A percentile compares a stretch with the other conserved stretches of the same genome.
These are phyloP conservation scores for Desmodus rotundus DNA, from an alignment of 2,113 vertebrate genomes.

Conservation along the genomic window DNA sequence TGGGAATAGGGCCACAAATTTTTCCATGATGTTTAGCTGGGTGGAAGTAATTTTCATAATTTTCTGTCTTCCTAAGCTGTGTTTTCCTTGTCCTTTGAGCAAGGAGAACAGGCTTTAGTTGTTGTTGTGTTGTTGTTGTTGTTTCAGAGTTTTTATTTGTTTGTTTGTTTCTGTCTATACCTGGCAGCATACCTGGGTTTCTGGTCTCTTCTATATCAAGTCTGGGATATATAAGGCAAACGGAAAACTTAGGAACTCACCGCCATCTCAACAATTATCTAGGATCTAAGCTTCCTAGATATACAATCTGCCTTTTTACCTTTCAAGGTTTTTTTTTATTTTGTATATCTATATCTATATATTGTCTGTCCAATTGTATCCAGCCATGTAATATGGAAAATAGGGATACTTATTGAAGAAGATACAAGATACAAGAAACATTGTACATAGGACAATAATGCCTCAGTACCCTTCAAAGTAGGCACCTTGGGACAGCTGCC, in stretches of 20 bases:
- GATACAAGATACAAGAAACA: too few species aligned
- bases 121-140: too few species aligned
- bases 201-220: neutral
- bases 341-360: too few species aligned
- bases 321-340: too few species aligned
- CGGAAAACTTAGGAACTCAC: neutral
- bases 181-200: neutral
- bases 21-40: neutral
- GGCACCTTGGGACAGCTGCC: too few species aligned
- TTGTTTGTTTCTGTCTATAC: neutral
- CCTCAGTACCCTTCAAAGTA: too few species aligned
- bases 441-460: too few species aligned
- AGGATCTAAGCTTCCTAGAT: neutral
- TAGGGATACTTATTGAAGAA: too few species aligned
- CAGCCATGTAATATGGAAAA: too few species aligned
- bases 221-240: neutral
- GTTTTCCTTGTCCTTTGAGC: neutral
- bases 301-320: neutral
- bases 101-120: neutral
- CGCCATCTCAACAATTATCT: neutral
- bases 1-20: fast-evolving
- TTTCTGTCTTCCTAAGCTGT: neutral
- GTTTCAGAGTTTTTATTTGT: too few species aligned
- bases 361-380: too few species aligned
- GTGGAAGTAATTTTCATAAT: neutral